Base-by-base conservation (phyloP, 2,113 vertebrate species). In the Anguilla japonica region DNA sequence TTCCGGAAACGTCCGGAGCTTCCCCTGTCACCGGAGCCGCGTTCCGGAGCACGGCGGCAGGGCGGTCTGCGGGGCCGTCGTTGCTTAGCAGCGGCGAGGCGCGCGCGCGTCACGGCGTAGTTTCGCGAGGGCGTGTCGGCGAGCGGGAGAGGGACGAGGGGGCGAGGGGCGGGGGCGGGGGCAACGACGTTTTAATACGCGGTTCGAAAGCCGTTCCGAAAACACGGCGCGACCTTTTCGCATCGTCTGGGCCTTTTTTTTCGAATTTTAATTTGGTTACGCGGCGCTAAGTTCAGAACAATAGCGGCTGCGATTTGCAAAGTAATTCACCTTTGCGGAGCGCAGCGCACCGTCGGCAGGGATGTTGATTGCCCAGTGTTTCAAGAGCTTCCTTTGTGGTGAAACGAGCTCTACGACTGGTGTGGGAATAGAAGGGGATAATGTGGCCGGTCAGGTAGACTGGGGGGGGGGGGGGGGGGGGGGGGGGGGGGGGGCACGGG, bases 151-250 rank as follows among this genome's bases (percentile, higher is more conserved):
- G 34, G 57, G 3, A 22, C 43, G 67, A 0, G 56, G 14, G 56
- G 16, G 56, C 8, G 4, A 5, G 43, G 43, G 43, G 43, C 43
- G 60, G 1, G 22, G 43, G 43, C 2, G 18, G 3, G 29, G 13
- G 34, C 87, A 79, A 88, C 53, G 88, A 87, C 39, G 89, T 85
- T 88, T 89, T 86, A 88, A 93, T 94, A 93, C 90, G 95, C 94
- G 93, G 94, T 95, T 91, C 93, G 95, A 94, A 89, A 71, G 86
- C 87, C 87, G 85, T 50, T 88, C 88, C 86, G 3, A 56, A 56
- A 75, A 75, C 29, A 78, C 41, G 81, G 78, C 41, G 39, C 67
- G 85, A 86, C 85, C 85, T 86, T 53, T 67, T 86, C 1, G n/a
- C 40, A 14, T 39, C 41, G 20, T 85, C 71, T 2, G 18, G n/a